Evolutionary conservation across 1,140 invertebrate genomes (phyloP), one percentile per base, ranked within the genome.

Genomic region (Coelopa frigida): DNA sequence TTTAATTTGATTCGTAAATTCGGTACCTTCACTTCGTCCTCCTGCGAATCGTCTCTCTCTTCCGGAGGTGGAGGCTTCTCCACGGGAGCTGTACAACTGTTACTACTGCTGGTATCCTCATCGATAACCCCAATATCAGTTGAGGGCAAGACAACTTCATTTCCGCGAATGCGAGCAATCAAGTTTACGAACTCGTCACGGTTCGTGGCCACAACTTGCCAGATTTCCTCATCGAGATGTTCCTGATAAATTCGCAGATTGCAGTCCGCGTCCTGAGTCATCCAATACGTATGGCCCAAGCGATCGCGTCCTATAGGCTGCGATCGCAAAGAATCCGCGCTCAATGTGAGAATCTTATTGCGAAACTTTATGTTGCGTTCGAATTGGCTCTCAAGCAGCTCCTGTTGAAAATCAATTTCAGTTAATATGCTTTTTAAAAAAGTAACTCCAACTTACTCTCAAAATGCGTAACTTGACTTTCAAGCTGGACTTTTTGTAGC

Each of bases 301-400:
- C 85, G 85, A 73, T 98, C 94, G 53, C 84, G 77, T 17, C 95
- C 95, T 51, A 96, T 75, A 3, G 94, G 93, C 57, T 87, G 78
- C 37, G 87, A 74, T 33, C 94, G 77, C 37, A 98, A 75, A 23
- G 90, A 84, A 40, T 79, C 76, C 24, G 89, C 82, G 51, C 81
- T 77, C 36, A 85, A 68, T 56, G 87, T 84, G 68, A 95, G 94
- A 5, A 97, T 80, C 68, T 92, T 86, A 53, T 81, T 81, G 70
- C 97, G 95, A 70, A 98, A 97, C 65, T 92, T 96, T 32, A 78
- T 74, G 77, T 98, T 94, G 51, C 80, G 79, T 62, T 97, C 93
- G 75, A 98, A 98, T 70, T 98, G 94, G 54, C 84, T 80, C 73
- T 98, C 94, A 49, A 96, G 72, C 35, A 98, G 72, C 62, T 85